A percentile compares a stretch with the other conserved stretches of the same genome.
Conservation (phyloP, 2,888 invertebrate genomes). For the Zaprionus obscuricornis region DNA sequence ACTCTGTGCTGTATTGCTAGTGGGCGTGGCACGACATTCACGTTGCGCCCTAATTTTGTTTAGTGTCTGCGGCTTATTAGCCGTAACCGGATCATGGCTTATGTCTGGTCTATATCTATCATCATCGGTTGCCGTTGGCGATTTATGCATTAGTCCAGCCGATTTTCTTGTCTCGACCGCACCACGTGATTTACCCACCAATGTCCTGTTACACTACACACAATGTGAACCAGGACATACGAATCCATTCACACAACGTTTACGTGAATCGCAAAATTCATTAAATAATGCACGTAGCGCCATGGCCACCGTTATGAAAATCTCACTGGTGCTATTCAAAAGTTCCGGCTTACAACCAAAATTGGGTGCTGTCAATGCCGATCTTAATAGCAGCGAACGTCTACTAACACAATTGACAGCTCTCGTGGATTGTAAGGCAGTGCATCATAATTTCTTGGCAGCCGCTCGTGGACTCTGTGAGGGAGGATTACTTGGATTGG, state of each 20-base stretch:
- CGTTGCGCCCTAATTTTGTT: constrained; percentile 95
- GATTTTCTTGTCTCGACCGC: constrained; percentile 89
- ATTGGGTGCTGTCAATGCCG: constrained; percentile 90
- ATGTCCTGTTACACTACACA: constrained; percentile 90
- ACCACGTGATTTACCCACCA: constrained; percentile 85
- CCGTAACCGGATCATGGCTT: constrained; percentile 94
- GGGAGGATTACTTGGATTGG: constrained; percentile 91
- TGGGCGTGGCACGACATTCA: constrained; percentile 94
- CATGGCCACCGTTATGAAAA: constrained; percentile 83
- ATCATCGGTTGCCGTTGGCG: constrained; percentile 92
- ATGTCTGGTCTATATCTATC: constrained; percentile 94
- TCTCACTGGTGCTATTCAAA: constrained; percentile 83
- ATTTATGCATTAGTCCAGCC: constrained; percentile 93
- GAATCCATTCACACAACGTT: constrained; percentile 91
- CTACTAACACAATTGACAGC: constrained; percentile 88
- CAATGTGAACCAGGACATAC: constrained; percentile 92
- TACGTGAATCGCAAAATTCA: constrained; percentile 90
- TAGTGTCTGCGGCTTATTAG: constrained; percentile 93
- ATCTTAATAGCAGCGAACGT: constrained; percentile 90
- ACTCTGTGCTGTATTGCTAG: constrained; percentile 93
- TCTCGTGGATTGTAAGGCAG: constrained; percentile 91
- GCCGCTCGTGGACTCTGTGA: constrained; percentile 93
- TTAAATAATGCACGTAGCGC: constrained; percentile 84
- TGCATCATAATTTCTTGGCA: constrained; percentile 92
- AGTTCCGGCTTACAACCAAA: constrained; percentile 88